A percentile compares a stretch with the other conserved stretches of the same genome.
phyloP scores from a whole-genome alignment of 2,888 invertebrate genomes.

The Syrphus vitripennis region DNA sequence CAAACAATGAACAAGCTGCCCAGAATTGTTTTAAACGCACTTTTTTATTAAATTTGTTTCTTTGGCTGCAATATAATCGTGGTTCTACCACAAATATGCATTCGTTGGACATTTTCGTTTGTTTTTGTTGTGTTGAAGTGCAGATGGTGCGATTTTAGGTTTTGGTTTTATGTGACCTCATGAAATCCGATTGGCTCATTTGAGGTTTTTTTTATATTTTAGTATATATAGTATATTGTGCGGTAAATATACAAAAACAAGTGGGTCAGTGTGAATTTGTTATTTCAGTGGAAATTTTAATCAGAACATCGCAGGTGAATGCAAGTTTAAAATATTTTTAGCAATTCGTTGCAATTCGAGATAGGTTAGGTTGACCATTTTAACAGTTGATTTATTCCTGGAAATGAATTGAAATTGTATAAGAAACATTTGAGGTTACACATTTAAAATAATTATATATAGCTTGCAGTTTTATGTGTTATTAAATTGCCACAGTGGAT shows the following conservation, averaged over 20 bases:
- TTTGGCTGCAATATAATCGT: slow-evolving; percentile 32
- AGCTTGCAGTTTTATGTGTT: too few relatives aligned
- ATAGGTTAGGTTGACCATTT: neutral
- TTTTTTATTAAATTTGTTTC: slow-evolving; percentile 54
- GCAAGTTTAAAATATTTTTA: slow-evolving; percentile 28
- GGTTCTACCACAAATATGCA: neutral
- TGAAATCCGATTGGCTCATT: slow-evolving; percentile 53
- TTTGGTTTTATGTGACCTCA: slow-evolving; percentile 32
- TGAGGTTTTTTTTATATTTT: neutral
- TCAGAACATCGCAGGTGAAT: slow-evolving; percentile 8
- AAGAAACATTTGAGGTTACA: slow-evolving; percentile 37
- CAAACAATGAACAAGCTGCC: neutral
- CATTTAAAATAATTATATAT: neutral
- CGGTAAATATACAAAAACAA: neutral
- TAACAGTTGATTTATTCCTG: slow-evolving; percentile 12
- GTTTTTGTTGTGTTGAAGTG: neutral
- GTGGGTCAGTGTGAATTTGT: neutral
- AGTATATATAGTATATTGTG: too few relatives aligned
- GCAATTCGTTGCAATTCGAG: slow-evolving; percentile 31
- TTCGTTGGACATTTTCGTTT: slow-evolving; percentile 40
- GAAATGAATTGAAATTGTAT: slow-evolving; percentile 33
- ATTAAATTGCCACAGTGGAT: too few relatives aligned
- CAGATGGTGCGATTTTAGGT: slow-evolving; percentile 9
- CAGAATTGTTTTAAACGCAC: slow-evolving; percentile 55
- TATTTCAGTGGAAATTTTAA: slow-evolving; percentile 31